Evolutionary conservation across 2,797 vertebrate genomes (phyloP).

Genomic region (Propithecus deckenii): DNA sequence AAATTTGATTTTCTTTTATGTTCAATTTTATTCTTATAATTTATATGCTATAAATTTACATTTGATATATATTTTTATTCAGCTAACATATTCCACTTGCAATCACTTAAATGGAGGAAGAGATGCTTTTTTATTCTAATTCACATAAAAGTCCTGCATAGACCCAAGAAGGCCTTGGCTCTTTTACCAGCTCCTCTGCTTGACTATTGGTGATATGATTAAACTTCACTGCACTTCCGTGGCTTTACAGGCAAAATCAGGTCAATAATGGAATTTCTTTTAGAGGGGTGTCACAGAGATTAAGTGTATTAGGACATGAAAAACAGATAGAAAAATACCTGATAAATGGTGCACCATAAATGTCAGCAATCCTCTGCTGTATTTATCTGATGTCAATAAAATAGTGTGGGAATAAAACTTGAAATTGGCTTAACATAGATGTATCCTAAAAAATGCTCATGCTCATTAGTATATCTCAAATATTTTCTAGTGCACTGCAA

Average conservation of each 20-base stretch:
- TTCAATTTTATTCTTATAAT: background rate
- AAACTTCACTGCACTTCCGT: background rate
- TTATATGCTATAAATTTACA: background rate
- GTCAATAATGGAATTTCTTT: background rate
- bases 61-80: background rate
- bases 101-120: background rate
- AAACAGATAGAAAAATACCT: background rate
- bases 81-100: background rate
- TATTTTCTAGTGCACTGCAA: background rate
- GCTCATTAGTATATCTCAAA: background rate
- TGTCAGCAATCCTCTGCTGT: background rate
- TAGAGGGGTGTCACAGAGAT: background rate
- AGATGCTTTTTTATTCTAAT: background rate
- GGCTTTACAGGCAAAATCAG: background rate
- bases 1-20: background rate
- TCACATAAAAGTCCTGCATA: background rate
- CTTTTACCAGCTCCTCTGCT: background rate
- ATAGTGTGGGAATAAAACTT: background rate
- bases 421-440: background rate
- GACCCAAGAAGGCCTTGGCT: background rate
- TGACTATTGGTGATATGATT: accelerated
- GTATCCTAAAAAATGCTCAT: background rate
- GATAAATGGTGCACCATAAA: background rate
- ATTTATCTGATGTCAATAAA: background rate
- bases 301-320: background rate